Evolutionary conservation across 2,797 vertebrate genomes (phyloP).

Genomic region (Gila robusta): DNA sequence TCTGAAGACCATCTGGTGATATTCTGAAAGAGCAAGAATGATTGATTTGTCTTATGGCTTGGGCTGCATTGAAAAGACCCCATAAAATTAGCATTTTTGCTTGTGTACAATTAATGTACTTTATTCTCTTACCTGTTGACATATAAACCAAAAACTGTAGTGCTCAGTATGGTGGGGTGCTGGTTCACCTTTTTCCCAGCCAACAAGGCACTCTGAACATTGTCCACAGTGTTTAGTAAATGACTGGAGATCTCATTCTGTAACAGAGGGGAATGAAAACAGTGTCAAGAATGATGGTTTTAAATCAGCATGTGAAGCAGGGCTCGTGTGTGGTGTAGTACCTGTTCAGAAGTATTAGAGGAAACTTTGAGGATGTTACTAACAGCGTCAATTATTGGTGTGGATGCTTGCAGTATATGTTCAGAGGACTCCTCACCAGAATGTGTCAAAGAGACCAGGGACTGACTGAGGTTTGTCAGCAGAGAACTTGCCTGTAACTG

Average conservation of each 20-base stretch:
- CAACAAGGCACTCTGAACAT: conserved; percentile 87
- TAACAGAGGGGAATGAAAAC: conserved; percentile 26
- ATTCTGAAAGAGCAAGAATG: conserved; percentile 66
- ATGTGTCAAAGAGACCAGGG: conserved; percentile 76
- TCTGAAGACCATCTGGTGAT: conserved; percentile 70
- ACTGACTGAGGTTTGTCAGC: conserved; percentile 83
- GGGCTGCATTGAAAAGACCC: neutral
- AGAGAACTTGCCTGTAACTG: conserved; percentile 83
- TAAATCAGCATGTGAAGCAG: neutral
- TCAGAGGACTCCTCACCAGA: conserved; percentile 60
- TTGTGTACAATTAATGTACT: neutral
- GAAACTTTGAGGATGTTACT: conserved; percentile 87
- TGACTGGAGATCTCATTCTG: conserved; percentile 77
- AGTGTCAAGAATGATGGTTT: neutral
- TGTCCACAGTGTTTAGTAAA: conserved; percentile 82
- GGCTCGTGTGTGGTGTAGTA: conserved; percentile 14
- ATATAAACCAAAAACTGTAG: conserved; percentile 86
- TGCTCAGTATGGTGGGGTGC: conserved; percentile 79
- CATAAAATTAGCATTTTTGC: too few relatives aligned
- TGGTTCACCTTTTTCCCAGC: conserved; percentile 77
- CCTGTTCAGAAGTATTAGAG: conserved; percentile 66
- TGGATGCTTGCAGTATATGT: conserved; percentile 77
- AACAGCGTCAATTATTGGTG: conserved; percentile 84
- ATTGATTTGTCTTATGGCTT: neutral
- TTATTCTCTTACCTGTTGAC: conserved; percentile 85